A percentile compares a stretch with the other conserved stretches of the same genome.
These are phyloP conservation scores for Sylvia borin DNA, from an alignment of 2,797 vertebrate genomes.

Conservation along the genomic window DNA sequence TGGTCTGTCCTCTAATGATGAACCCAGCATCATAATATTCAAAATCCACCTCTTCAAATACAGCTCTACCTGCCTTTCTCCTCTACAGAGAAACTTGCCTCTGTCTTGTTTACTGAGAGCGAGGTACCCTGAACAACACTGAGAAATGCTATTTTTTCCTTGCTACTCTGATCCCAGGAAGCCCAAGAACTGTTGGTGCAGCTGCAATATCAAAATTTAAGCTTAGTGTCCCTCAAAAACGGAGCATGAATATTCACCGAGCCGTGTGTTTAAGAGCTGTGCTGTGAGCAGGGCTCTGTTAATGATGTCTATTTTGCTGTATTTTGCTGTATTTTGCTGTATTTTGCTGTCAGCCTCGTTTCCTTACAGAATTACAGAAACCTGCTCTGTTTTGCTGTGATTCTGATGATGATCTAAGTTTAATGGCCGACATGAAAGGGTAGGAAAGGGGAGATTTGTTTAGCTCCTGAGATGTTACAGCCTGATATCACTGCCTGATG, in stretches of 20 bases:
- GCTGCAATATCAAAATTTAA: neutral
- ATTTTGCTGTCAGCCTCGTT: constrained; percentile 2
- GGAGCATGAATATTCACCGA: neutral
- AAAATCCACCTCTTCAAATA: neutral
- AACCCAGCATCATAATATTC: constrained; percentile 12
- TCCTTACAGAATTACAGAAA: constrained; percentile 39
- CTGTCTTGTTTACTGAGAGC: neutral
- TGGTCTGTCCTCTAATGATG: constrained; percentile 29
- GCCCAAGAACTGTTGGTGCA: neutral
- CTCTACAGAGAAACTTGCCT: neutral
- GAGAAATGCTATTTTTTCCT: neutral
- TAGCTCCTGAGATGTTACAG: neutral
- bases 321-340: neutral
- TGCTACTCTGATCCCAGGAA: neutral
- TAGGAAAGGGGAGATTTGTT: constrained; percentile 23
- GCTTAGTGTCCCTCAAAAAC: neutral
- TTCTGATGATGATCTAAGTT: constrained; percentile 10
- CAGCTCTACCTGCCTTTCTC: neutral
- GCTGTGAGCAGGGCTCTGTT: neutral
- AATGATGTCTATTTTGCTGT: neutral
- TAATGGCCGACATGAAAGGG: constrained; percentile 12
- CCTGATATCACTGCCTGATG: neutral
- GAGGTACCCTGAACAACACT: neutral
- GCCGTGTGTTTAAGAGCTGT: neutral
- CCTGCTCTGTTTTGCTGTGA: neutral